Conservation (phyloP, 23 tunicate species). For the Styela plicata region DNA sequence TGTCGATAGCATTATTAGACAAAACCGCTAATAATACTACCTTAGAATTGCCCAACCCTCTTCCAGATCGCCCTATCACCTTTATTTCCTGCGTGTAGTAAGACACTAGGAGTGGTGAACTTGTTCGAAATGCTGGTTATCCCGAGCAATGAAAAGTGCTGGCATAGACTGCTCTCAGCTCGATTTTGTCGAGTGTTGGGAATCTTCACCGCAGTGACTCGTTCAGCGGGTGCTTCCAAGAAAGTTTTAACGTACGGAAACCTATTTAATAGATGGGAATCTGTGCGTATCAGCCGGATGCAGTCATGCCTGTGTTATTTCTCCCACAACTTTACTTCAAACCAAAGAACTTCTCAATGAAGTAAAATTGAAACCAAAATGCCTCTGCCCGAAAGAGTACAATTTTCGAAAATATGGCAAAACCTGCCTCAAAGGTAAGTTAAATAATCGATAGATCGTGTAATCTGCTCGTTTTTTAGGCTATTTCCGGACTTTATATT, state of each 20-base stretch:
- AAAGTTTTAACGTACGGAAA: background rate
- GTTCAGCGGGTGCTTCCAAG: too few relatives aligned
- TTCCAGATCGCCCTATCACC: too few relatives aligned
- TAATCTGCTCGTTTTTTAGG: too few relatives aligned
- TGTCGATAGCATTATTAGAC: too few relatives aligned
- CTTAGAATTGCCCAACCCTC: too few relatives aligned
- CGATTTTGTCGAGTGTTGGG: background rate
- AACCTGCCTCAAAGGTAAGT: background rate
- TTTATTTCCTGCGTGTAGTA: too few relatives aligned
- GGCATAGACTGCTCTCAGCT: background rate
- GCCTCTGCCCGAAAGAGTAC: background rate
- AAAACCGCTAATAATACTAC: too few relatives aligned
- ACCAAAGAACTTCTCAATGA: background rate
- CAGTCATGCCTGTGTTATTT: background rate
- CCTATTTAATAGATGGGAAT: background rate
- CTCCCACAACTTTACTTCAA: background rate
- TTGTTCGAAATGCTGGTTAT: too few relatives aligned
- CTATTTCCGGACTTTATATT: too few relatives aligned
- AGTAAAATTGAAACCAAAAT: background rate
- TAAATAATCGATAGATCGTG: too few relatives aligned
- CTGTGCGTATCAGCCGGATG: conserved; percentile 7
- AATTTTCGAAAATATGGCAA: background rate
- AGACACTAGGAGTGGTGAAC: too few relatives aligned
- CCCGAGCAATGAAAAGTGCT: too few relatives aligned
- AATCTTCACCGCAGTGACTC: background rate